phyloP scores from a whole-genome alignment of 1,140 invertebrate species.

The Augochlora pura region DNA sequence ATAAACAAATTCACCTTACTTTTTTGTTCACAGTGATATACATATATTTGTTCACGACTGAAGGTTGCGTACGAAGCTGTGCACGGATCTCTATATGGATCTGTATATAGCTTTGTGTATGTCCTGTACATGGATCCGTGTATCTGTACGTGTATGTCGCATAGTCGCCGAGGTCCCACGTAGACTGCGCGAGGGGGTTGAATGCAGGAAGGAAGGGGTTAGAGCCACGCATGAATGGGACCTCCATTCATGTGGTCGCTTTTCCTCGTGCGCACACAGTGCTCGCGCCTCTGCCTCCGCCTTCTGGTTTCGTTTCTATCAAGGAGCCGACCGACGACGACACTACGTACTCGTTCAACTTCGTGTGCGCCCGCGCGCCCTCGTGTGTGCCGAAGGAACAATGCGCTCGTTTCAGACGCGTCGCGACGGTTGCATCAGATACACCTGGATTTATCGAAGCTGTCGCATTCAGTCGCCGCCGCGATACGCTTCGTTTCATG shows the following conservation, averaged over 20 bases:
- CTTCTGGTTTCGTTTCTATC: conserved; percentile 37
- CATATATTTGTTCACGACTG: no score
- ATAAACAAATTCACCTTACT: no score
- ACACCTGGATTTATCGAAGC: not conserved
- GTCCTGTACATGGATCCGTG: no score
- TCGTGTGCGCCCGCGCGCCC: conserved; percentile 6
- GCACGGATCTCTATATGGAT: no score
- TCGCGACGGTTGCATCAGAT: conserved; percentile 2
- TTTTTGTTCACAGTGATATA: no score
- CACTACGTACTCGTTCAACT: not conserved
- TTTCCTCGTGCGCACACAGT: conserved; percentile 28
- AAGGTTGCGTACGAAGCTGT: no score
- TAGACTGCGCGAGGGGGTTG: conserved; percentile 49
- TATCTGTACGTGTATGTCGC: not conserved
- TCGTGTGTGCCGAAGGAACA: conserved; percentile 26
- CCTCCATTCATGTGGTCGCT: conserved; percentile 66
- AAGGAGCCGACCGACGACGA: not conserved
- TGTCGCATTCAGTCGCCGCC: not conserved
- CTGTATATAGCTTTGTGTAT: no score
- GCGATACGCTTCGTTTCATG: not conserved
- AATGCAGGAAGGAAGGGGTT: conserved; percentile 45
- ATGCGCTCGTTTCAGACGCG: conserved; percentile 23
- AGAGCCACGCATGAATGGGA: conserved; percentile 66
- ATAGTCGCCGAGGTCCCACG: conserved; percentile 41
- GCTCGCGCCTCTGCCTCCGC: conserved; percentile 8